Base-by-base conservation (phyloP, 1,140 invertebrate genomes). In the Drosophila pseudoobscura region DNA sequence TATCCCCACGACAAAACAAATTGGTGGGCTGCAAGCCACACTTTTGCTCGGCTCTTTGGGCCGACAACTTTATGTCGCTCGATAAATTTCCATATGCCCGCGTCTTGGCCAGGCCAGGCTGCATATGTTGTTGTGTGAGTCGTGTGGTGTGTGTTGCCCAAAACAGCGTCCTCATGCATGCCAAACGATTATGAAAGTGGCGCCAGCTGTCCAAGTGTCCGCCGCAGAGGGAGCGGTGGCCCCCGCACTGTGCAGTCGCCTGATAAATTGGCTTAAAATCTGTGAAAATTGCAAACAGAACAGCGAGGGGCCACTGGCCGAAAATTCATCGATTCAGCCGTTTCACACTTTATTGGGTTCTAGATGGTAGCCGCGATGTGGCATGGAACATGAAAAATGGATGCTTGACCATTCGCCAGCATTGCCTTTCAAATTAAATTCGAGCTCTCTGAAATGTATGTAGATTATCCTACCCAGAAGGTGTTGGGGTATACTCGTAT, bases 121-220 rank as follows among this genome's bases (percentile, higher is more conserved):
- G 62, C 64, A 66, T 29, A 29, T 54, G 41, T 65, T 59, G 58
- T 58, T 61, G 60, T 51, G 52, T 15, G 59, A 24, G 22, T 53
- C 9, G 15, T 41, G 6, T 20, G 15, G 35, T 45, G 41, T 52
- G 7, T 47, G 50, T 17, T 51, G 62, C 53, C 71, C 55, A 52
- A 60, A 59, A 60, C 57, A 75, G 50, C 55, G 51, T 71, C 57
- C 60, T 71, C 46, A 29, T 74, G 78, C 60, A 75, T 78, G 58
- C 55, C 57, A 68, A 80, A 44, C 69, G 72, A 62, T 78, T 80
- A 87, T 82, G 70, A 78, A 78, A 82, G 82, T 74, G 29, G 45
- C 43, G 13, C 49, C 71, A 55, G 61, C 71, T 75, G 61, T 41
- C 39, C 53, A 39, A 4, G 13, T 65, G 31, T 11, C 9, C n/a